Evolutionary conservation across 2,888 invertebrate species (phyloP).

Genomic region (Drosophila gaucha): DNA sequence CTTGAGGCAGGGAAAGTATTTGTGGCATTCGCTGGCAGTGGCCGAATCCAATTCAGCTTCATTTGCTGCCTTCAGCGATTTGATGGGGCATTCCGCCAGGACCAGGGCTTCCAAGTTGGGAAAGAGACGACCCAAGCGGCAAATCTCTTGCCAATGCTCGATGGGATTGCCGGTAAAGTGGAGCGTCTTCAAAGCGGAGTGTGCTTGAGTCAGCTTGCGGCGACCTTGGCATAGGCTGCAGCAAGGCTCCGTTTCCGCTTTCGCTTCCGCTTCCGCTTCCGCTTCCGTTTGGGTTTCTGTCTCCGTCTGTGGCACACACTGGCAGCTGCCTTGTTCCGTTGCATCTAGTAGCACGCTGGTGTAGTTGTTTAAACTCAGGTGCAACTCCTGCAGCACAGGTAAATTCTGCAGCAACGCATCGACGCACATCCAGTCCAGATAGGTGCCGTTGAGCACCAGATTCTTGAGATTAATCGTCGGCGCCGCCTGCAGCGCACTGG

Average conservation of each 20-base stretch:
- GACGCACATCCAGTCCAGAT: constrained; percentile 93
- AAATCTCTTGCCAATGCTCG: constrained; percentile 93
- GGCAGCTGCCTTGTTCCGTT: constrained; percentile 26
- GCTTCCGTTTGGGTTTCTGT: not conserved
- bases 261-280: not conserved
- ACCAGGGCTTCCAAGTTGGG: constrained; percentile 94
- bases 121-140: constrained; percentile 93
- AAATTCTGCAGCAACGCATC: constrained; percentile 90
- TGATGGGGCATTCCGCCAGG: constrained; percentile 93
- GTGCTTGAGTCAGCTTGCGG: constrained; percentile 83
- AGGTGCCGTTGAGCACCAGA: constrained; percentile 94
- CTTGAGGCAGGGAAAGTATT: constrained; percentile 86
- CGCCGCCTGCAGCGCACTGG: constrained; percentile 84
- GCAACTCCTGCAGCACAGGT: constrained; percentile 94
- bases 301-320: constrained; percentile 42
- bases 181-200: constrained; percentile 90
- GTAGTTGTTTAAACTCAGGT: constrained; percentile 96
- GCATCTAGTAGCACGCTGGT: constrained; percentile 88
- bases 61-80: constrained; percentile 81
- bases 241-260: constrained; percentile 14
- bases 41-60: constrained; percentile 84
- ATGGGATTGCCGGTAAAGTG: constrained; percentile 95
- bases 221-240: constrained; percentile 39
- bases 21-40: constrained; percentile 81
- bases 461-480: constrained; percentile 88